A percentile compares a stretch with the other conserved stretches of the same genome.
Evolutionary conservation across 92 coral and sea anemone species (phyloP).

Genomic region (Galaxea fascicularis): DNA sequence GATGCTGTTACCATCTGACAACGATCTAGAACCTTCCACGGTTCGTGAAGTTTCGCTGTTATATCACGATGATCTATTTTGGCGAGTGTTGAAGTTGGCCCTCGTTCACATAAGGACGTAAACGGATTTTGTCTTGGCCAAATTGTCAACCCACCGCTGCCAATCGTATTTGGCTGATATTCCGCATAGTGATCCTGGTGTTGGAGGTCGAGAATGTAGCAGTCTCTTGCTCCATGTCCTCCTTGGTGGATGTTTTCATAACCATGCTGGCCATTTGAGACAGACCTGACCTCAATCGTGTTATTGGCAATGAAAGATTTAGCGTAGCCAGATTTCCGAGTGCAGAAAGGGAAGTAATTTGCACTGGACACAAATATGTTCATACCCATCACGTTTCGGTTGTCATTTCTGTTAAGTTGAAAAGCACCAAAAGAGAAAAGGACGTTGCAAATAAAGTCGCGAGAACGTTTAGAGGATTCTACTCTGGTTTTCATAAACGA

Average conservation of each 20-base stretch:
- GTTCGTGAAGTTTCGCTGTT: not conserved
- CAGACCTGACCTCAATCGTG: not conserved
- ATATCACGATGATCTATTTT: not conserved
- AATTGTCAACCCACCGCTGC: not conserved
- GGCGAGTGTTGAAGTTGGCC: not conserved
- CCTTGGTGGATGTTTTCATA: not conserved
- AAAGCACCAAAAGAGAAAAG: not conserved
- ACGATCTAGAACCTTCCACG: not conserved
- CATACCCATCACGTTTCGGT: not conserved
- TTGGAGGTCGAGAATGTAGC: not conserved
- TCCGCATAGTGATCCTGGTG: not conserved
- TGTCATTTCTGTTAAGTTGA: not conserved
- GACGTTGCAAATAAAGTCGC: no score
- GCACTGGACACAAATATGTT: not conserved
- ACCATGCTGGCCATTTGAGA: not conserved
- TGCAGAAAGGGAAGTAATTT: constrained; percentile 4
- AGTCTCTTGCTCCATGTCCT: not conserved
- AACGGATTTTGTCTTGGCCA: not conserved
- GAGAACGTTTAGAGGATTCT: no score
- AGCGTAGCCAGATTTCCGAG: constrained; percentile 27
- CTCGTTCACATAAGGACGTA: not conserved
- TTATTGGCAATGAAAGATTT: constrained; percentile 26
- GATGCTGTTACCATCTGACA: not conserved
- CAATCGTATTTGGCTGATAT: not conserved
- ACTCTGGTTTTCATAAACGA: no score